Conservation (phyloP, 1,140 invertebrate species). For the Drosophila lacteicornis region DNA sequence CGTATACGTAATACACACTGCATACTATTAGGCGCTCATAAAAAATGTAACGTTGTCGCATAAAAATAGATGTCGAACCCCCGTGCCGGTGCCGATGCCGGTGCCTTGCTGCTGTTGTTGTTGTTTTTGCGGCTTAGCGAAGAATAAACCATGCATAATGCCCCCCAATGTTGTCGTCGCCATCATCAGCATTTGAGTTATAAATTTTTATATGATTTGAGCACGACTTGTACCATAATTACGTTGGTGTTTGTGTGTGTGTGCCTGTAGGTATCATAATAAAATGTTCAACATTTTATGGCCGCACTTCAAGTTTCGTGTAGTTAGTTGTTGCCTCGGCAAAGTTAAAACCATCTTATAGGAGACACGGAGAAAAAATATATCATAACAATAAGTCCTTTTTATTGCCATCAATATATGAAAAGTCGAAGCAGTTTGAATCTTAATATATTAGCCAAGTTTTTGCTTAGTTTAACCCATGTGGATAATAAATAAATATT, state of each 20-base stretch:
- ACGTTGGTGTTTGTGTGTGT: constrained; percentile 25
- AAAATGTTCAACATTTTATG: constrained; percentile 63
- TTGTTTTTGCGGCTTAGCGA: constrained; percentile 22
- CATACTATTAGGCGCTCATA: constrained; percentile 78
- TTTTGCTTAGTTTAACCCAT: background rate
- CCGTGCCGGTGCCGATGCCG: background rate
- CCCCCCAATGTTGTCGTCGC: constrained; percentile 49
- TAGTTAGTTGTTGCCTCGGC: constrained; percentile 16
- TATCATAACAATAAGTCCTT: background rate
- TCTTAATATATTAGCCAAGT: background rate
- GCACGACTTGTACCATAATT: constrained; percentile 55
- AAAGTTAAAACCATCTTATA: constrained; percentile 20
- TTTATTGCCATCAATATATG: background rate
- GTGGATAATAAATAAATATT: background rate
- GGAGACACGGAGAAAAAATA: background rate
- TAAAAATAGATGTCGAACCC: constrained; percentile 72
- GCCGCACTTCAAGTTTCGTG: constrained; percentile 31
- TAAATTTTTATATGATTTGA: constrained; percentile 78
- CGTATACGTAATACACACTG: constrained; percentile 61
- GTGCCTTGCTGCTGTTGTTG: background rate
- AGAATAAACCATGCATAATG: constrained; percentile 63
- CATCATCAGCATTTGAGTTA: constrained; percentile 73
- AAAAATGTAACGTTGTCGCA: constrained; percentile 74
- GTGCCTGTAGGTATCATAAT: constrained; percentile 38
- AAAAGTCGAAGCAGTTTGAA: background rate